phyloP scores from a whole-genome alignment of 1,140 invertebrate genomes.

The Rhopalosiphum padi region DNA sequence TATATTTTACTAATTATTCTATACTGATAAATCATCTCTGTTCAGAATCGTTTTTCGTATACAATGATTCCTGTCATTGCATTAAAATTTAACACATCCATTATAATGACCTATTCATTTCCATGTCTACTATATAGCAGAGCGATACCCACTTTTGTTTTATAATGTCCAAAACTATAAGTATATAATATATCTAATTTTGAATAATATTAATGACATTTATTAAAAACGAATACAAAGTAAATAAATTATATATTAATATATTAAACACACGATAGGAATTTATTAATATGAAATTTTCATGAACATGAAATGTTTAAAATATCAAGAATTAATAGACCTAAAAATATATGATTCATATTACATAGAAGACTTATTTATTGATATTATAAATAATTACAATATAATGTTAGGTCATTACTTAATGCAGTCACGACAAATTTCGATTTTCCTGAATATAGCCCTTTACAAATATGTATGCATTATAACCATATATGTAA shows the following conservation, averaged over 20 bases:
- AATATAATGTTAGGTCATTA: neutral
- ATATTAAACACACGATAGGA: neutral
- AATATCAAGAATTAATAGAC: neutral
- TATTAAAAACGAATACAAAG: neutral
- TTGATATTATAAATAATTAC: neutral
- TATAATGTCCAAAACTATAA: too few relatives aligned
- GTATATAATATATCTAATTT: neutral
- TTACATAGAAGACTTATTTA: neutral
- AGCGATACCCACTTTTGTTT: too few relatives aligned
- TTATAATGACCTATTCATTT: too few relatives aligned
- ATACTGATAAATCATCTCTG: too few relatives aligned
- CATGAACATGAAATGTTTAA: neutral
- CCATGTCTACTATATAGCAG: too few relatives aligned
- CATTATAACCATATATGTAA: neutral
- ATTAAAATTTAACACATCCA: too few relatives aligned
- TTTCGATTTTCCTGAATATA: neutral
- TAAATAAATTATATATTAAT: neutral
- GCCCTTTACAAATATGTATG: neutral
- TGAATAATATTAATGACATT: neutral
- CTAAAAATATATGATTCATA: neutral
- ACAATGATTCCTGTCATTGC: too few relatives aligned
- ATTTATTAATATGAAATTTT: neutral
- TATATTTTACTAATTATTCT: too few relatives aligned
- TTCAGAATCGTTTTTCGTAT: too few relatives aligned
- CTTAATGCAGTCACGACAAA: neutral